phyloP scores from a whole-genome alignment of 2,113 vertebrate genomes.

The Cathartes aura region DNA sequence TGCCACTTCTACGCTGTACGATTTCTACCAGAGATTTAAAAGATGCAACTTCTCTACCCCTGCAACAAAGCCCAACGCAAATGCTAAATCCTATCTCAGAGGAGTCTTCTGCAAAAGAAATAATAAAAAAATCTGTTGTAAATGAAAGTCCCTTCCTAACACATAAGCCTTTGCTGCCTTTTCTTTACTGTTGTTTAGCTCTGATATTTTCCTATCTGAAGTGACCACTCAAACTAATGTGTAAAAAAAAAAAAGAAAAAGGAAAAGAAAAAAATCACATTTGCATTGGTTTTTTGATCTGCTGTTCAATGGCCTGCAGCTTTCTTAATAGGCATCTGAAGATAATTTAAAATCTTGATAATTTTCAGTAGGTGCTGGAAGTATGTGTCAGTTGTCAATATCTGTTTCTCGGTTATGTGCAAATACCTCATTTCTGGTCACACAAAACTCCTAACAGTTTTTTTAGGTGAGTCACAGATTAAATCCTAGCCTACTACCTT shows the following conservation, averaged over 20 bases:
- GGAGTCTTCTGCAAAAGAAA: not conserved
- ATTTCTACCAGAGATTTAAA: not conserved
- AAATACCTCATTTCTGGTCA: constrained; percentile 26
- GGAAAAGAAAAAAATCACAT: not conserved
- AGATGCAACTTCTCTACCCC: not conserved
- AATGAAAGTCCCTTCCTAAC: not conserved
- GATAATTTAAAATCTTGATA: not conserved
- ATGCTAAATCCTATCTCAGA: not conserved
- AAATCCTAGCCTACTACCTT: not conserved
- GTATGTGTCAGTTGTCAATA: not conserved
- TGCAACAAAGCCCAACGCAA: not conserved
- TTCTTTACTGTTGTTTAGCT: not conserved
- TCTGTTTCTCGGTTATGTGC: not conserved
- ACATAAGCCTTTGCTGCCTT: fast-evolving
- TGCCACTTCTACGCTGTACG: not conserved
- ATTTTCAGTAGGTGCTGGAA: not conserved
- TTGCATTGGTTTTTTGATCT: not conserved
- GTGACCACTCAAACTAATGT: not conserved
- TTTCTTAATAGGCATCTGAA: constrained; percentile 2
- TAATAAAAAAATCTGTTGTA: not conserved
- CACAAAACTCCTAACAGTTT: not conserved
- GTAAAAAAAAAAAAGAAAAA: not conserved
- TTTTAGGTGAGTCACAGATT: not conserved
- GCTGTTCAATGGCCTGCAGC: not conserved
- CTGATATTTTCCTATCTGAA: not conserved